These are phyloP conservation scores for Pygoscelis adeliae DNA, from an alignment of 2,113 vertebrate genomes.

Conservation along the genomic window DNA sequence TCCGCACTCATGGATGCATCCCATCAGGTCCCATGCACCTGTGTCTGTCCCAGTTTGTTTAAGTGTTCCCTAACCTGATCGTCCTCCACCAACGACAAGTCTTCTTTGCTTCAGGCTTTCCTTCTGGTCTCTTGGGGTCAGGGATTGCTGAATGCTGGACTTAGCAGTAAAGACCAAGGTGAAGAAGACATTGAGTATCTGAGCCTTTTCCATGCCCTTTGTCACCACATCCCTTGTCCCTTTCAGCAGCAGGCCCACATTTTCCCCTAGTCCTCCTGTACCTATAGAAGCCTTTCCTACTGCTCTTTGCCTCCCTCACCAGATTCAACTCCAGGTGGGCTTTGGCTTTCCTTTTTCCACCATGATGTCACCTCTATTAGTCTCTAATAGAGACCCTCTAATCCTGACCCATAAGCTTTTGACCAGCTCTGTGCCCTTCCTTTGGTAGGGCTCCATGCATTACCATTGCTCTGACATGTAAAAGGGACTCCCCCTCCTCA, in stretches of 20 bases:
- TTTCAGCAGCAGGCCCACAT: neutral
- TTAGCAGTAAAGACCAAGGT: neutral
- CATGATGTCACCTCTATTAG: neutral
- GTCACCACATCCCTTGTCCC: neutral
- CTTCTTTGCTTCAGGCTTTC: neutral
- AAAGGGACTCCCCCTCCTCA: neutral
- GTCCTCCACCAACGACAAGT: neutral
- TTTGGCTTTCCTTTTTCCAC: neutral
- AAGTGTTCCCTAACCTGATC: neutral
- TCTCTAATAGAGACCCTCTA: neutral
- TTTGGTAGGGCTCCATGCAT: neutral
- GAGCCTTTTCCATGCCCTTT: neutral
- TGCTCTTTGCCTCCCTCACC: neutral
- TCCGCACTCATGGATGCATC: neutral
- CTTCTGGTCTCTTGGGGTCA: neutral
- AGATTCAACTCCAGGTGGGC: neutral
- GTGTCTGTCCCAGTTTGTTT: neutral
- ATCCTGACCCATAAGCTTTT: neutral
- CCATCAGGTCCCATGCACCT: neutral
- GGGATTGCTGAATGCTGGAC: neutral
- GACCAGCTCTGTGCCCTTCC: neutral
- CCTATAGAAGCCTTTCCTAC: neutral
- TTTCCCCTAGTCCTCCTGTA: neutral
- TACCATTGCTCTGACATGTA: neutral
- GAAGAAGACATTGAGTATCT: neutral